Evolutionary conservation across 1,140 invertebrate genomes (phyloP), one percentile per base, ranked within the genome.

Genomic region (Heliconius eleuchia): DNA sequence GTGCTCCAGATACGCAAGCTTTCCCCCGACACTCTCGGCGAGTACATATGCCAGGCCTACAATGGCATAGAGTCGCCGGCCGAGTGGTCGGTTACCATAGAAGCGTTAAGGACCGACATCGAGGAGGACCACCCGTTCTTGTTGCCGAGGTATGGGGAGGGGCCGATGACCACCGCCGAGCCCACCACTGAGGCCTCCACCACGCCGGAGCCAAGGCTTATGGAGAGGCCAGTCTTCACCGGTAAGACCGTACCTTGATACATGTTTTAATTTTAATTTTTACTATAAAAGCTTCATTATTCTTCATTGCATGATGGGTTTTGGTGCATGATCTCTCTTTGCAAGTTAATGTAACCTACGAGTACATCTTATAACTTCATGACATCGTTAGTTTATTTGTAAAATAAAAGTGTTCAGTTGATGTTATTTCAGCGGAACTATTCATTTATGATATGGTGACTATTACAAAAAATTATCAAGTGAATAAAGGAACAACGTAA

Each of bases 1-100:
- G 96, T 96, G 1, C 94, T 99, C 5, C 94, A 96, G 57, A 97
- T 99, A 85, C 95, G 96, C 72, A 94, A 96, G 0, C 96, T 99
- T 1, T 95, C 96, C 8, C 80, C 97, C 1, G 95, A 96, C 19
- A 97, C 96, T 83, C 95, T 98, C 4, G 98, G 98, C 16, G 94
- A 96, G n/a, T 98, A 98, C 90, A 97, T 96, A 1, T 99, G 98
- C 87, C 97, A 98, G 86, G 97, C 97, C 1, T 98, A 97, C 90
- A 98, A 98, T 87, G 97, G 97, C 2, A 88, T 96, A 8, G 97
- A 97, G 4, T 96, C 96, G 78, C 96, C 98, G 5, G 96, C 97
- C 1, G 97, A 97, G 27, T 97, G 97, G 96, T 96, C 96, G 1
- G 95, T 98, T 0, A 72, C 23, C 34, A 42, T 72, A 72, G 34